Evolutionary conservation across 2,113 vertebrate species (phyloP), one percentile per base, ranked within the genome.

Genomic region (Sciurus niger): DNA sequence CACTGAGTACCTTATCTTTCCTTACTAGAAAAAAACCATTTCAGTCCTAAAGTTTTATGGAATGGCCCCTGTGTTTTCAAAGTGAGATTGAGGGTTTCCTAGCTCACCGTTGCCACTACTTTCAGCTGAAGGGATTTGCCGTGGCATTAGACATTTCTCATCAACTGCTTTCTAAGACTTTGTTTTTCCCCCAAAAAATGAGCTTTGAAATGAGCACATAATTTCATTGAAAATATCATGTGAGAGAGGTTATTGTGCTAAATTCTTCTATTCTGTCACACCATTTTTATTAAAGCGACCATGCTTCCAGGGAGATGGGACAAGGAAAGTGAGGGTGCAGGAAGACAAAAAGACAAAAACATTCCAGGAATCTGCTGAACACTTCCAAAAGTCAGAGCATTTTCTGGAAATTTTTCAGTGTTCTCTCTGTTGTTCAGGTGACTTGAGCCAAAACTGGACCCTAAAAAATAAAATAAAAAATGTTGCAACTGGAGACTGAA

Each of bases 261-360:
- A 85, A 70, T 65, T 34, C 30, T 83, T 93, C 92, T 68, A 79
- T 94, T 83, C 30, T 73, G 79, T 90, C 63, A 86, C 34, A 65
- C 14, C 22, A 82, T 55, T 90, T 88, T 96, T 92, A 92, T 87
- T 82, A 94, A 96, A 94, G 24, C 32, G 63, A 43, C 30, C 96
- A 7, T 90, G 91, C 37, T 82, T 48, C 60, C 83, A 32, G 65
- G 40, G 77, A 17, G 79, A 67, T 51, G 34, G 25, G 28, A 25
- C 68, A n/a, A 82, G 14, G 70, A 8, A 51, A 84, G 37, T 88
- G 30, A 48, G n/a, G 6, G 28, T 32, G n/a, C 2, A 68, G 72
- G 84, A 94, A 34, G 67, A 55, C 8, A 70, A 25, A 68, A 87
- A 80, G 30, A 85, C 51, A 89, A 46, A 87, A 82, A 65, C 6